These are phyloP conservation scores for Oikopleura dioica DNA, from an alignment of 23 tunicate genomes.

Conservation along the genomic window DNA sequence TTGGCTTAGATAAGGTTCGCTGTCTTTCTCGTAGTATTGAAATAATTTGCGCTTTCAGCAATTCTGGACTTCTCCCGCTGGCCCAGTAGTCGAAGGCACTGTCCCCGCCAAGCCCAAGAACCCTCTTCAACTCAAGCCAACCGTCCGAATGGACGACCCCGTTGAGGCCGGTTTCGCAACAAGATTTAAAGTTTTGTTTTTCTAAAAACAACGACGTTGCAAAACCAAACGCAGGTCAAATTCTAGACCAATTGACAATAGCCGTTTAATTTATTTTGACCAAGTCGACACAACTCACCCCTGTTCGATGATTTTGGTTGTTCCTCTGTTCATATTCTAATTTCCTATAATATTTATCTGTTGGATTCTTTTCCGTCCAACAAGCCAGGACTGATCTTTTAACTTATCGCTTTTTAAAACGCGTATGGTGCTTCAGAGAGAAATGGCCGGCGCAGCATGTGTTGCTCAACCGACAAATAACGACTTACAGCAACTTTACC, in stretches of 20 bases:
- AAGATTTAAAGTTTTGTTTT: too few relatives aligned
- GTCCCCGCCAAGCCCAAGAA: constrained; percentile 1
- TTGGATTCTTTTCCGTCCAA: too few relatives aligned
- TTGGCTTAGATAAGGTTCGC: constrained; percentile 45
- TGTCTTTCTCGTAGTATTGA: neutral
- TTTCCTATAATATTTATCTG: too few relatives aligned
- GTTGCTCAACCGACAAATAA: neutral
- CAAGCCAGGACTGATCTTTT: too few relatives aligned
- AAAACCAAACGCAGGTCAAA: too few relatives aligned
- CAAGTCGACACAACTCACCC: too few relatives aligned
- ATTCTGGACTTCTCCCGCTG: neutral
- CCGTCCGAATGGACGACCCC: neutral
- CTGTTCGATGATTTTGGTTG: too few relatives aligned
- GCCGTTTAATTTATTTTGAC: too few relatives aligned
- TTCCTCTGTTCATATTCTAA: too few relatives aligned
- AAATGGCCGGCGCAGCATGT: neutral
- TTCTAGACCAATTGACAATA: too few relatives aligned
- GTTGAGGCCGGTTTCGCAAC: neutral
- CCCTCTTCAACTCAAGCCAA: constrained; percentile 8
- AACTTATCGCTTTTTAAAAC: too few relatives aligned
- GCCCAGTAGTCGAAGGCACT: neutral
- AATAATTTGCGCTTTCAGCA: neutral
- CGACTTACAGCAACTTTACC: neutral
- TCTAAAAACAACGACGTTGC: too few relatives aligned
- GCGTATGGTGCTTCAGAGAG: neutral